Evolutionary conservation across 2,113 vertebrate species (phyloP), one percentile per base, ranked within the genome.

Genomic region (Lepus timidus): DNA sequence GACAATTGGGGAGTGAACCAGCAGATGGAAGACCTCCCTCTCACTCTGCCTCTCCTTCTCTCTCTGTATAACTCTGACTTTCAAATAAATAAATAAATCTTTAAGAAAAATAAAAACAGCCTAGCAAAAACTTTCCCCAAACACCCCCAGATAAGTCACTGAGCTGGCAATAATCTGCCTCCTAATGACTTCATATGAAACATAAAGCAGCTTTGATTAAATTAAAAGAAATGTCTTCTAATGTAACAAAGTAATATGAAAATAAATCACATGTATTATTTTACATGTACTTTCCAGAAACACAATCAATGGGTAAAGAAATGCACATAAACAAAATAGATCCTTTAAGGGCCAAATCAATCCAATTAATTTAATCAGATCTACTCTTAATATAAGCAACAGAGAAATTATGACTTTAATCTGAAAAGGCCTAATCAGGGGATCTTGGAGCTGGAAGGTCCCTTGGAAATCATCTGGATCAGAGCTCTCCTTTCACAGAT

Each of bases 231-330:
- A 79, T 64, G 44, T 44, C 22, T 80, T 91, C 31, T 82, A 73
- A 84, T 51, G 49, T n/a, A 68, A 82, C 19, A 89, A 92, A 44
- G 8, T 83, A 67, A 82, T 65, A 90, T 87, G 71, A 83, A 89
- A 90, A 79, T 62, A 92, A 91, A 86, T 75, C 7, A 52, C 33
- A 84, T 27, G 95, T 65, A 90, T 58, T 51, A 6, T 71, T 81
- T 73, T 61, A 20, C 16, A 23, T 62, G 65, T 64, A 51, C 27
- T 91, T 93, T 70, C 74, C 75, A 71, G 86, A 95, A 90, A 82
- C 5, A 91, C 25, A 78, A 76, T 90, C 61, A 27, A 49, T n/a
- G 31, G 62, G 29, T 83, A 55, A 88, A 89, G 52, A 94, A 85
- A 88, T 82, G 23, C 62, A 71, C 17, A 64, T 13, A 36, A 94